These are phyloP conservation scores for Andrena bicolor DNA, from an alignment of 2,888 invertebrate genomes.

Conservation along the genomic window DNA sequence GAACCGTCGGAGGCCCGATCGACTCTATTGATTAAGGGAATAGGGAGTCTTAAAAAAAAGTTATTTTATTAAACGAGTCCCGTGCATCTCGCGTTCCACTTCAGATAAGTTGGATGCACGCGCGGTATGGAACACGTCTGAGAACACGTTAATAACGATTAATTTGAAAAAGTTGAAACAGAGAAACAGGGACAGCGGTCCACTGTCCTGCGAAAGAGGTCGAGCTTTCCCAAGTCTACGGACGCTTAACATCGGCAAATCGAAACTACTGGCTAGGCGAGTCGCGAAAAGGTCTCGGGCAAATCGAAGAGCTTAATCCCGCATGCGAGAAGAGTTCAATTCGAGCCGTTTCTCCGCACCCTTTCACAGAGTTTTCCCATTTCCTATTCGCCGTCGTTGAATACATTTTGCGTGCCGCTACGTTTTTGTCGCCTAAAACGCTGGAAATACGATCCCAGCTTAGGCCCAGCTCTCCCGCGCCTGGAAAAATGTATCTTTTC, in stretches of 20 bases:
- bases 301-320: slow-evolving; percentile 76
- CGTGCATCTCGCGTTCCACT: neutral
- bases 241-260: slow-evolving; percentile 67
- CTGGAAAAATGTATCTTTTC: neutral
- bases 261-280: slow-evolving; percentile 69
- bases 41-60: neutral
- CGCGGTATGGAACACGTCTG: no score
- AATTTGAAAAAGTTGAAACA: neutral
- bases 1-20: neutral
- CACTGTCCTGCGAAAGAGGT: slow-evolving; percentile 5
- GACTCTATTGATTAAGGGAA: neutral
- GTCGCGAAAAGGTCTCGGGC: slow-evolving; percentile 61
- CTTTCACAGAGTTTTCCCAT: slow-evolving; percentile 71
- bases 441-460: slow-evolving; percentile 25
- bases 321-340: slow-evolving; percentile 75
- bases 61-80: neutral
- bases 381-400: slow-evolving; percentile 64
- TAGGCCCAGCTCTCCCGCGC: neutral
- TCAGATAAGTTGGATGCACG: neutral
- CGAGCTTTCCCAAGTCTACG: slow-evolving; percentile 43
- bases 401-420: slow-evolving; percentile 64
- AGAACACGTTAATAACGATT: neutral
- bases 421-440: slow-evolving; percentile 40
- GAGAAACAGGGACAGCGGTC: neutral
- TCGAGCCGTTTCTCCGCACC: slow-evolving; percentile 55